These are phyloP conservation scores for Zapornia atra DNA, from an alignment of 2,113 vertebrate species.

Conservation along the genomic window DNA sequence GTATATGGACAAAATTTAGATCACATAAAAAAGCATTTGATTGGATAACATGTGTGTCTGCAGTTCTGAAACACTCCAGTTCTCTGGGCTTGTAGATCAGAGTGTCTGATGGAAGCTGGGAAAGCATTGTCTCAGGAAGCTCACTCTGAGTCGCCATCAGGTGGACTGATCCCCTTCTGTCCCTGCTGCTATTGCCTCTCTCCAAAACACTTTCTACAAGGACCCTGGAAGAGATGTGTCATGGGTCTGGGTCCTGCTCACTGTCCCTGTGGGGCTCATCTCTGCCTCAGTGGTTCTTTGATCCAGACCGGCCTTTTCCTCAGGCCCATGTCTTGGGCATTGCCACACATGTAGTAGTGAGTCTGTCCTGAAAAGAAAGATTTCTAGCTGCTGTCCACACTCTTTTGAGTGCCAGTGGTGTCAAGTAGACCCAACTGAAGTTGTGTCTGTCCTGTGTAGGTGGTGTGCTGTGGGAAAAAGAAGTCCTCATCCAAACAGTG, in stretches of 20 bases:
- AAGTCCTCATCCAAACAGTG: not conserved
- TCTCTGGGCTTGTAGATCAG: too few relatives aligned
- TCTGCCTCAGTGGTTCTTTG: not conserved
- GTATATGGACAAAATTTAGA: not conserved
- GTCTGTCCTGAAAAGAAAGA: not conserved
- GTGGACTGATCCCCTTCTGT: not conserved
- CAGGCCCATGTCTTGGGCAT: too few relatives aligned
- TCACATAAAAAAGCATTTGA: not conserved
- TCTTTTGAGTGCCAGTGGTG: not conserved
- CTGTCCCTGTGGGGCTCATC: not conserved
- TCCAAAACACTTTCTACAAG: not conserved
- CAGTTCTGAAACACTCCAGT: not conserved
- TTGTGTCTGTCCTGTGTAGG: not conserved
- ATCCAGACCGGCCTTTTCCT: not conserved
- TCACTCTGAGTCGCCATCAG: not conserved
- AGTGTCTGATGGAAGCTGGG: not conserved
- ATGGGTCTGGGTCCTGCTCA: not conserved
- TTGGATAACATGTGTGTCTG: not conserved
- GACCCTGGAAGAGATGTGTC: too few relatives aligned
- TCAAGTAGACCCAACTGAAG: too few relatives aligned
- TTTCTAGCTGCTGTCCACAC: not conserved
- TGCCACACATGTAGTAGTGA: not conserved
- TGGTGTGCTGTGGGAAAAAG: not conserved
- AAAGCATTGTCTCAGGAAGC: not conserved
- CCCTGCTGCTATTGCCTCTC: not conserved